These are phyloP conservation scores for Psophia crepitans DNA, from an alignment of 2,113 vertebrate genomes.

Conservation along the genomic window DNA sequence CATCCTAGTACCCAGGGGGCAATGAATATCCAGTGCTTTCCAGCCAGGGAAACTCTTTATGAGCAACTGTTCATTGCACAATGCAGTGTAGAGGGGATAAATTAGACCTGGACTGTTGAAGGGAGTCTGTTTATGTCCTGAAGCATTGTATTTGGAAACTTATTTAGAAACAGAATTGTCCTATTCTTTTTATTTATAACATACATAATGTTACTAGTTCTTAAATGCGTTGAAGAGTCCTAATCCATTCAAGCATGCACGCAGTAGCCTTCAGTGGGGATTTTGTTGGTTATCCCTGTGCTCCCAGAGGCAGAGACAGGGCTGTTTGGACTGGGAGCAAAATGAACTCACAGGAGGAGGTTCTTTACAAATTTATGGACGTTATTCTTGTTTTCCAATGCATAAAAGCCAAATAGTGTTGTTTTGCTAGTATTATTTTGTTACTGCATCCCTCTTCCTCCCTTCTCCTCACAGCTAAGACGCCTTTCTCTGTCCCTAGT, in stretches of 20 bases:
- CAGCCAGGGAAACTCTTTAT: neutral
- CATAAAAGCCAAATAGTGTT: neutral
- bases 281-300: neutral
- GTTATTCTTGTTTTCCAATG: neutral
- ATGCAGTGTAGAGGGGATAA: neutral
- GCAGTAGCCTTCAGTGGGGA: neutral
- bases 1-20: neutral
- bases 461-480: neutral
- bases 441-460: neutral
- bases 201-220: neutral
- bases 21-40: neutral
- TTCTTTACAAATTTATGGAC: neutral
- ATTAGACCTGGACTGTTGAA: neutral
- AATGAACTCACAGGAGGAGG: neutral
- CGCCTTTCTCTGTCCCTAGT: neutral
- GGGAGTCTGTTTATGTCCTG: neutral
- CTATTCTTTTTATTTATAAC: neutral
- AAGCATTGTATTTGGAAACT: neutral
- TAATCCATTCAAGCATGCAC: neutral
- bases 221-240: neutral
- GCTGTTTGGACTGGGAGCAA: neutral
- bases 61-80: neutral
- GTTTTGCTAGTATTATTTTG: neutral
- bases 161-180: neutral
- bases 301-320: neutral